phyloP scores from a whole-genome alignment of 2,888 invertebrate species.

The Drepana falcataria region DNA sequence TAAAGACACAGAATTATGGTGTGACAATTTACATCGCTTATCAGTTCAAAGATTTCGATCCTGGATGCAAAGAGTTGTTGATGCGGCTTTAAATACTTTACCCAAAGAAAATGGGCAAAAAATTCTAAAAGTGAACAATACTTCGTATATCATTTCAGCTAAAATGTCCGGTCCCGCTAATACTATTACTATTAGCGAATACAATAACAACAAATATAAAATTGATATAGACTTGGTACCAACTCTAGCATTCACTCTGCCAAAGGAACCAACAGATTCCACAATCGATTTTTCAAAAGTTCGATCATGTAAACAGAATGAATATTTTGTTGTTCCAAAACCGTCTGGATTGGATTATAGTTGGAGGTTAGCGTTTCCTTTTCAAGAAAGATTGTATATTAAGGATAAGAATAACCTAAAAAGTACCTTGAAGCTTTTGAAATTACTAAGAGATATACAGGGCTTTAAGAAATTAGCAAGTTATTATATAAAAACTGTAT shows the following conservation, averaged over 20 bases:
- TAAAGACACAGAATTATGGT: conserved; percentile 43
- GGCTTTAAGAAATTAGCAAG: conserved; percentile 50
- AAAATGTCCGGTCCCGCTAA: conserved; percentile 52
- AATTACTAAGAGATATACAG: conserved; percentile 48
- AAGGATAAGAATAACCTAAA: conserved; percentile 47
- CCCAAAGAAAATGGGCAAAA: conserved; percentile 32
- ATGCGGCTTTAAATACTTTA: conserved; percentile 36
- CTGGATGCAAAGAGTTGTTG: conserved; percentile 54
- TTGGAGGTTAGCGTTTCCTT: conserved; percentile 55
- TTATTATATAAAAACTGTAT: conserved; percentile 54
- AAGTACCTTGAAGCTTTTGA: conserved; percentile 43
- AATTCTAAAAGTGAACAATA: conserved; percentile 30
- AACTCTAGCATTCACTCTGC: conserved; percentile 41
- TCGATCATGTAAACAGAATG: conserved; percentile 18
- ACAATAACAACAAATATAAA: conserved; percentile 26
- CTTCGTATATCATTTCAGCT: conserved; percentile 29
- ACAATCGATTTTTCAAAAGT: conserved; percentile 38
- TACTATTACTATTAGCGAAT: conserved; percentile 39
- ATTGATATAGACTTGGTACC: conserved; percentile 58
- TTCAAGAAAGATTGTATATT: conserved; percentile 45
- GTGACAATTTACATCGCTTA: conserved; percentile 34
- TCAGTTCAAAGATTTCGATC: conserved; percentile 38
- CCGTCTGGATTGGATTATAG: conserved; percentile 41
- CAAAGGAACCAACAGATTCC: conserved; percentile 33
- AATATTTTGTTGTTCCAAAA: conserved; percentile 55